Percentiles rank a stretch among this genome's conserved stretches.
phyloP scores from a whole-genome alignment of 2,113 vertebrate genomes.

The Marmota flaviventris region DNA sequence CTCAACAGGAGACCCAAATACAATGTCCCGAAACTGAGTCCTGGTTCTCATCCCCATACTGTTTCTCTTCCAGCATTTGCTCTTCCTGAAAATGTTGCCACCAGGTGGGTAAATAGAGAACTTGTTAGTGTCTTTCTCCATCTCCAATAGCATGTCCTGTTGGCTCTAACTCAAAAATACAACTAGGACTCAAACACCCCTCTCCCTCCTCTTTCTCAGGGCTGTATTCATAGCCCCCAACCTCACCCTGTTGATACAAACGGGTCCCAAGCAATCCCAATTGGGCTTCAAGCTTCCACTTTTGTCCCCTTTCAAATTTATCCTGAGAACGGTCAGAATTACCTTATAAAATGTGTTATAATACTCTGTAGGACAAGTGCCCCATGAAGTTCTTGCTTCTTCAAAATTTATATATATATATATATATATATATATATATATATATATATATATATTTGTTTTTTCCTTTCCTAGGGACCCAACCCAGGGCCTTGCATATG shows the following conservation, averaged over 20 bases:
- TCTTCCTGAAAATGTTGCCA: background rate
- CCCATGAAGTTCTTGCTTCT: background rate
- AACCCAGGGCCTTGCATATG: background rate
- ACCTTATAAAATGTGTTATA: background rate
- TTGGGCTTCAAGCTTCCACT: too few relatives aligned
- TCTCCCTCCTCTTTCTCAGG: too few relatives aligned
- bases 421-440: fast-evolving
- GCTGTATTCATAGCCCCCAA: background rate
- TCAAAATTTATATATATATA: background rate
- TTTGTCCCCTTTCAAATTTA: background rate
- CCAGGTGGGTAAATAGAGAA: background rate
- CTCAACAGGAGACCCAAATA: background rate
- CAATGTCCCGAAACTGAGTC: background rate
- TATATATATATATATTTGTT: background rate
- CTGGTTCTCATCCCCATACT: background rate
- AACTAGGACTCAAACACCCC: background rate
- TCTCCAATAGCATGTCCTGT: background rate
- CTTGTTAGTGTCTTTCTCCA: fast-evolving
- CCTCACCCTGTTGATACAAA: background rate
- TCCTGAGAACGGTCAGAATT: background rate
- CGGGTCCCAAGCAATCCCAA: background rate
- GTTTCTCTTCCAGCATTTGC: background rate
- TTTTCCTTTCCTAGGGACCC: too few relatives aligned
- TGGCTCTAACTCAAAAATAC: background rate
- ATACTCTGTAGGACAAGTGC: background rate